Base-by-base conservation (phyloP, 2,113 vertebrate species). In the Pangasianodon hypophthalmus region DNA sequence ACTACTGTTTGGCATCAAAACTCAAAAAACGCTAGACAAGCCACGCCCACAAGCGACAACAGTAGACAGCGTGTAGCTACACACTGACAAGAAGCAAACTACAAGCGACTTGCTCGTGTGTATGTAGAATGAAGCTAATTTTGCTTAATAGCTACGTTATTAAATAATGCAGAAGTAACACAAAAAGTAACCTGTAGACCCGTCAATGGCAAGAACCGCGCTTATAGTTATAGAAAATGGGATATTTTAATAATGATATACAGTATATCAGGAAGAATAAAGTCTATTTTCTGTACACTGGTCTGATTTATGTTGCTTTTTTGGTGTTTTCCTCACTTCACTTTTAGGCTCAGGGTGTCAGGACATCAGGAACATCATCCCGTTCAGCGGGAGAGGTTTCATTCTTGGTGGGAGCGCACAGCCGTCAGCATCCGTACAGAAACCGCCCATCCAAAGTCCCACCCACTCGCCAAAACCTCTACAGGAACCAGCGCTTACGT, bases 381-480 rank as follows among this genome's bases (percentile, higher is more conserved):
- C 97, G 7, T 99, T 99, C 54, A 97, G 95, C 86, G 98, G 98
- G 11, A 97, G 88, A 87, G 98, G 98, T 0, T 96, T 97, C 91
- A 84, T 96, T 2, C 96, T 99, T 7, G 97, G 97, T 88, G 95
- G 95, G 29, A 91, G 84, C 50, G 95, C 93, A 0, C 75, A 75
- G 83, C 58, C 87, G 0, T 85, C 90, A 0, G 41, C 83, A 0
- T 92, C 94, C 2, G 84, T 92, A 18, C 92, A 89, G 50, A 95
- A 89, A 84, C 62, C 85, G 52, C 19, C 41, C 3, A 56, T 21
- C 75, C 79, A 64, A 56, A 82, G 85, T 71, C 89, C 92, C 26
- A 6, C 29, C 69, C 88, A 80, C 86, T 88, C 58, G 32, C 79
- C 77, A 10, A 37, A 50, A 2, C 69, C 32, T 32, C n/a, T 37